Evolutionary conservation across 2,113 vertebrate genomes (phyloP).

Genomic region (Callionymus lyra): DNA sequence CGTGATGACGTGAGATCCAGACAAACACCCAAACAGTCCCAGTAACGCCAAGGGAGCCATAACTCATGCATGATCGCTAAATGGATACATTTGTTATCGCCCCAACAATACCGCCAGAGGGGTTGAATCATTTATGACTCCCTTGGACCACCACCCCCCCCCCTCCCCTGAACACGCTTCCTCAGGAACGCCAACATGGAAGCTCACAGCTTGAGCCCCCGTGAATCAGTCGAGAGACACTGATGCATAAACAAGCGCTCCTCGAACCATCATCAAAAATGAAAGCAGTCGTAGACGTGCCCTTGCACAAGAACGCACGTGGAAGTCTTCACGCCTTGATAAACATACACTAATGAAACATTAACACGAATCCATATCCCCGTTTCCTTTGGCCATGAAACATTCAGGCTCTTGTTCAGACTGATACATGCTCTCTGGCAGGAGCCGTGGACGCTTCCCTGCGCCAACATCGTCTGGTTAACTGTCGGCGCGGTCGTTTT

Average conservation of each 20-base stretch:
- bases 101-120: slow-evolving; percentile 48
- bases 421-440: slow-evolving; percentile 24
- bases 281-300: slow-evolving; percentile 19
- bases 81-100: slow-evolving; percentile 60
- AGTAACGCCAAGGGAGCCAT: slow-evolving; percentile 43
- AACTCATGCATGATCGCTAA: slow-evolving; percentile 64
- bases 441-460: too few species aligned
- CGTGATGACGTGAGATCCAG: slow-evolving; percentile 16
- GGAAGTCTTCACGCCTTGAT: slow-evolving; percentile 18
- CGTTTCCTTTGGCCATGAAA: slow-evolving; percentile 40
- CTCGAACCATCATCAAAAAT: slow-evolving; percentile 46
- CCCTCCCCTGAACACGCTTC: slow-evolving; percentile 6
- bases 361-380: slow-evolving; percentile 43
- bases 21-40: slow-evolving; percentile 6
- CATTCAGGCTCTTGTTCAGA: slow-evolving; percentile 40
- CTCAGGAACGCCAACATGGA: slow-evolving; percentile 3
- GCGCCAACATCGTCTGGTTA: slow-evolving; percentile 1
- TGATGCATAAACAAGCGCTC: slow-evolving; percentile 45
- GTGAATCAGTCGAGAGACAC: slow-evolving; percentile 31
- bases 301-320: slow-evolving; percentile 7
- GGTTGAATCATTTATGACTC: slow-evolving; percentile 58
- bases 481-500: too few species aligned
- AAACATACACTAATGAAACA: slow-evolving; percentile 41
- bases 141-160: slow-evolving; percentile 9
- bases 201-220: slow-evolving; percentile 47